phyloP scores from a whole-genome alignment of 1,140 invertebrate genomes.

The Drosophila kurseongensis region DNA sequence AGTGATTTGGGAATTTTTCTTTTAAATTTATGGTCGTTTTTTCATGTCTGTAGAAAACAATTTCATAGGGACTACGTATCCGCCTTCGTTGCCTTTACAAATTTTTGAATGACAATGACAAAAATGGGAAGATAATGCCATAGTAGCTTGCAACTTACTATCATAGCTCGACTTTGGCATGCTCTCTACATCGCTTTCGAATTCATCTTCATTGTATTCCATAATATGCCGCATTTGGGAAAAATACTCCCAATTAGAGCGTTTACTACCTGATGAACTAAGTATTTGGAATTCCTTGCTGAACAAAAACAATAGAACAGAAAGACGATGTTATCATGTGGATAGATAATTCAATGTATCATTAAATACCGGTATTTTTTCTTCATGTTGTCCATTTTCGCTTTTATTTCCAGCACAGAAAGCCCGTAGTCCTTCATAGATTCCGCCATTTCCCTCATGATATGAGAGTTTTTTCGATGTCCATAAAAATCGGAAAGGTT shows the following conservation, averaged over 20 bases:
- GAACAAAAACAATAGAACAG: too few species aligned
- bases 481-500: neutral
- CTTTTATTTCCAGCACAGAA: neutral
- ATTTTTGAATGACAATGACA: too few species aligned
- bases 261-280: too few species aligned
- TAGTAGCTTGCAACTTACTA: neutral
- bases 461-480: neutral
- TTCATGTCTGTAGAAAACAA: too few species aligned
- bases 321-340: neutral
- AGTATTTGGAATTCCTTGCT: neutral
- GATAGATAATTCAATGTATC: too few species aligned
- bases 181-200: neutral
- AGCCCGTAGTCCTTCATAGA: neutral
- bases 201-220: neutral
- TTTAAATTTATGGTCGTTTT: too few species aligned
- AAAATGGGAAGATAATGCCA: too few species aligned
- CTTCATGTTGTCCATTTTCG: constrained; percentile 7
- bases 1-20: too few species aligned
- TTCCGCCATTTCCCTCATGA: neutral
- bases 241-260: constrained; percentile 1
- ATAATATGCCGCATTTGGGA: neutral
- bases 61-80: too few species aligned
- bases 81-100: too few species aligned
- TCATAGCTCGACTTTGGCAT: neutral
- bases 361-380: constrained; percentile 15